These are phyloP conservation scores for Myotis pilosus DNA, from an alignment of 2,797 vertebrate species.

Conservation along the genomic window DNA sequence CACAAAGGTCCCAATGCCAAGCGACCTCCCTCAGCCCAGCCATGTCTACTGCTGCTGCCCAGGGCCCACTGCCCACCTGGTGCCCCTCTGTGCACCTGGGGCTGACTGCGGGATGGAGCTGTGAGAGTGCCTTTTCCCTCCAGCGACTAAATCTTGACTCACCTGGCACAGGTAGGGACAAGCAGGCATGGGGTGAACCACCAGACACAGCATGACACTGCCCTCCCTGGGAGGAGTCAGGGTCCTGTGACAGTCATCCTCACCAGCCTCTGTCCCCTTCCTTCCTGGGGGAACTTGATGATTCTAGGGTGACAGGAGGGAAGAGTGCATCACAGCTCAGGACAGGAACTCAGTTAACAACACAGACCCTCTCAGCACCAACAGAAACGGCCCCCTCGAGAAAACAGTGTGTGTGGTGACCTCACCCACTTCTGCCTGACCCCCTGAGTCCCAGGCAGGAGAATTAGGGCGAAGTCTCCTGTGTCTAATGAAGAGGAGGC, in stretches of 20 bases:
- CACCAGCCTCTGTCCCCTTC: not conserved
- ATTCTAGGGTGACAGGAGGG: not conserved
- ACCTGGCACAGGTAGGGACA: not conserved
- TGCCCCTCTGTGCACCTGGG: not conserved
- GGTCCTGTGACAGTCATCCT: rapidly evolving
- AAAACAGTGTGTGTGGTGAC: not conserved
- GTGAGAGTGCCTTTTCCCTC: not conserved
- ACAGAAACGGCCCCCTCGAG: not conserved
- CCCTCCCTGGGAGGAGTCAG: not conserved
- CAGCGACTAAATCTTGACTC: not conserved
- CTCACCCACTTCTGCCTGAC: not conserved
- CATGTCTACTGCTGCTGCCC: not conserved
- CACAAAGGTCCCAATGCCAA: too few species aligned
- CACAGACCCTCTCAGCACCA: not conserved
- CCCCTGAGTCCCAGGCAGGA: not conserved
- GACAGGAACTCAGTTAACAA: not conserved
- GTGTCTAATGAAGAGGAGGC: not conserved
- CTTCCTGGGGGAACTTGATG: not conserved
- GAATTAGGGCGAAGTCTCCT: too few species aligned
- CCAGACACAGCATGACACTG: too few species aligned
- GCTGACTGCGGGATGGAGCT: rapidly evolving
- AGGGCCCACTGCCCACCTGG: not conserved
- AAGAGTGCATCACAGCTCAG: not conserved
- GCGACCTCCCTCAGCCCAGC: not conserved
- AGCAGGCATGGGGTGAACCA: not conserved